These are phyloP conservation scores for Pelodiscus sinensis DNA, from an alignment of 2,113 vertebrate genomes.

Conservation along the genomic window DNA sequence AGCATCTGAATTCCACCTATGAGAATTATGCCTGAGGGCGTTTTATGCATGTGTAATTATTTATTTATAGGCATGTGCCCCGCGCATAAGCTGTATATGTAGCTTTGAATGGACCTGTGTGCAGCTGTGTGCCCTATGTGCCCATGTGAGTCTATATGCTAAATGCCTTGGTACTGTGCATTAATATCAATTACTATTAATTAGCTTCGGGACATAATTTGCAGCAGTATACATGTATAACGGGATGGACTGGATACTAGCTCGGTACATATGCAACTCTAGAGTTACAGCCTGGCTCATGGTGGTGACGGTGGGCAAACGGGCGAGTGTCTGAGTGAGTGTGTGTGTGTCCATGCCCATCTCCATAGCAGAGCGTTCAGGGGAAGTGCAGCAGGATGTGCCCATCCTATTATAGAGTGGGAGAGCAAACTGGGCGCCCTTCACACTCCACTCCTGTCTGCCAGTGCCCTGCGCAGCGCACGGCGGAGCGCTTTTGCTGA, in stretches of 20 bases:
- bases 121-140: neutral
- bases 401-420: neutral
- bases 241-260: neutral
- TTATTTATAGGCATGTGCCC: neutral
- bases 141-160: neutral
- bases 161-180: neutral
- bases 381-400: neutral
- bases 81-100: neutral
- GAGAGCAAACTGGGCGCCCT: neutral
- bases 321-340: neutral
- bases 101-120: neutral
- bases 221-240: fast-evolving
- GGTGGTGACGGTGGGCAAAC: neutral
- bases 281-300: neutral
- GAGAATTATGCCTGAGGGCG: neutral
- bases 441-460: neutral
- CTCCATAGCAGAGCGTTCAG: neutral
- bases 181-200: neutral
- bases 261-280: neutral
- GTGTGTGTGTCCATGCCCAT: neutral
- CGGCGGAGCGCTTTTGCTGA: neutral
- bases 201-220: neutral
- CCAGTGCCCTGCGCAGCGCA: neutral
- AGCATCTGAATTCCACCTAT: neutral
- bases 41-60: neutral